Conservation (phyloP, 2,113 vertebrate species). For the Acrocephalus kingi region DNA sequence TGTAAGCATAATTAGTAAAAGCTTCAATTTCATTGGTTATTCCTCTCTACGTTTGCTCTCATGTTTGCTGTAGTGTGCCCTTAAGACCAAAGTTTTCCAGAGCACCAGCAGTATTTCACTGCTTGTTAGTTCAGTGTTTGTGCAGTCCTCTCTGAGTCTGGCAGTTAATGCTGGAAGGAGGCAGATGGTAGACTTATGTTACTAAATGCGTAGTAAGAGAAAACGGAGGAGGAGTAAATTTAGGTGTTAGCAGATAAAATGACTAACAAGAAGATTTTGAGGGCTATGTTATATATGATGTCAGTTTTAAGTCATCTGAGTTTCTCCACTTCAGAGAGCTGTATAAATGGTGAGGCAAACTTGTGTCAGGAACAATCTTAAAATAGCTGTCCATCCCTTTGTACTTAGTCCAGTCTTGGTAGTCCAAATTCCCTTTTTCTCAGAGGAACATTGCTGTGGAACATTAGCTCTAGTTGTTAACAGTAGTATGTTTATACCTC, state of each 20-base stretch:
- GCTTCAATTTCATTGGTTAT: background rate
- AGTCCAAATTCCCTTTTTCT: background rate
- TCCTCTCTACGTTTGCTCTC: background rate
- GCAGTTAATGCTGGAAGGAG: background rate
- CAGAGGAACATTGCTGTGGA: background rate
- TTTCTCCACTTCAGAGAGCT: background rate
- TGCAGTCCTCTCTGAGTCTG: background rate
- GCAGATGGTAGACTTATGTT: conserved; percentile 12
- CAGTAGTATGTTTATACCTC: background rate
- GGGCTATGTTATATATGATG: background rate
- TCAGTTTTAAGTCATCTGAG: background rate
- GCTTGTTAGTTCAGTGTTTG: background rate
- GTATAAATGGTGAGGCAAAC: background rate
- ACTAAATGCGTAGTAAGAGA: background rate
- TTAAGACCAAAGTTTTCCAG: background rate
- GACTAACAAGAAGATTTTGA: conserved; percentile 1
- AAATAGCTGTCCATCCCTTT: background rate
- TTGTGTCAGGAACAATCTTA: background rate
- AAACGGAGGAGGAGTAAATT: conserved; percentile 1
- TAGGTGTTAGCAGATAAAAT: background rate
- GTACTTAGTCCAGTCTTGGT: background rate
- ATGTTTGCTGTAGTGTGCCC: background rate
- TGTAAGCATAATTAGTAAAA: background rate
- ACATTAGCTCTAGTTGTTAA: background rate
- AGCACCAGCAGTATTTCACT: background rate